These are phyloP conservation scores for Rhynchonema sp. DNA, from an alignment of 2,888 invertebrate genomes.

Conservation along the genomic window DNA sequence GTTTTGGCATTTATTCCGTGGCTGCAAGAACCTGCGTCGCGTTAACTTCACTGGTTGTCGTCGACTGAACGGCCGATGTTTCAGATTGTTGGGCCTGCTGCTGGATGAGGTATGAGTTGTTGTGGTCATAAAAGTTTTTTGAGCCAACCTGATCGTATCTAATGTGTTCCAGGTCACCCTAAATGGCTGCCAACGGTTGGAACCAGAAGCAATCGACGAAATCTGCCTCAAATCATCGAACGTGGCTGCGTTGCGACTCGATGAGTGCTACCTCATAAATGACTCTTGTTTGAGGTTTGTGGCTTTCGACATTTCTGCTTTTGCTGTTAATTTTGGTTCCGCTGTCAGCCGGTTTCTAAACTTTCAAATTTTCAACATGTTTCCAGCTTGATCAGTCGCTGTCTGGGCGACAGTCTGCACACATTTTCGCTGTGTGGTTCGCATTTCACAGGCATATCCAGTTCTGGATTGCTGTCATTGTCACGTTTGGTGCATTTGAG, in stretches of 20 bases:
- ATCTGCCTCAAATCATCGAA: constrained; percentile 18
- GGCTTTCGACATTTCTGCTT: no score
- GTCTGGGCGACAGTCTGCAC: not conserved
- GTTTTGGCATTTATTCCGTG: constrained; percentile 14
- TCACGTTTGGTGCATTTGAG: not conserved
- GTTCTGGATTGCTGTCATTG: not conserved
- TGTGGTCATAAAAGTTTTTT: not conserved
- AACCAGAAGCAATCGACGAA: constrained; percentile 22
- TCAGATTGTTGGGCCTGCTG: constrained; percentile 18
- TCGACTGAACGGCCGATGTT: constrained; percentile 20
- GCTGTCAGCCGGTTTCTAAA: not conserved
- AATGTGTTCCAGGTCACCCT: constrained; percentile 14
- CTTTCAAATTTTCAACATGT: no score
- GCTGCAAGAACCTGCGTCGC: constrained; percentile 13
- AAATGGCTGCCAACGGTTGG: constrained; percentile 20
- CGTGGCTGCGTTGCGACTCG: constrained; percentile 16
- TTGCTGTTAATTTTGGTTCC: not conserved
- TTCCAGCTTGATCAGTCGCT: not conserved
- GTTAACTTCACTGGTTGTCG: constrained; percentile 20
- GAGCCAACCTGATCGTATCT: no score
- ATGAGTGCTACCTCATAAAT: constrained; percentile 6
- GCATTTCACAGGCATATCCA: not conserved
- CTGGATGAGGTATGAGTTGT: constrained; percentile 15
- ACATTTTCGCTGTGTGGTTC: not conserved
- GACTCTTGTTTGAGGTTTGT: not conserved